These are phyloP conservation scores for Ischnus inquisitorius DNA, from an alignment of 2,888 invertebrate genomes.

Conservation along the genomic window DNA sequence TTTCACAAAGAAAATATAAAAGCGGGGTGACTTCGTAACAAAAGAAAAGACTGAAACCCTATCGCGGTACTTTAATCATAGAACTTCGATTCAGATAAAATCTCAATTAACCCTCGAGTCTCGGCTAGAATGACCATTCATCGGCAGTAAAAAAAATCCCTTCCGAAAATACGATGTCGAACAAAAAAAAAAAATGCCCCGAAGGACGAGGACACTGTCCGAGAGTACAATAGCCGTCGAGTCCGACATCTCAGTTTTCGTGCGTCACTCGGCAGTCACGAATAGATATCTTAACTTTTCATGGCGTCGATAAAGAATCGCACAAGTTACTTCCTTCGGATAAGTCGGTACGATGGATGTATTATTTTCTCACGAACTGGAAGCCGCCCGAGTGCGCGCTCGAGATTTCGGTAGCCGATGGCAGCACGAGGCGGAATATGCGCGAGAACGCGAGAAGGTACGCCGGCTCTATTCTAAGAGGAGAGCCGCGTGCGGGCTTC, in stretches of 20 bases:
- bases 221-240: too few relatives aligned
- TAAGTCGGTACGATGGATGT: slow-evolving; percentile 28
- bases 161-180: neutral
- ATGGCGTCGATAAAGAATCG: slow-evolving; percentile 48
- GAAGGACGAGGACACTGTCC: neutral
- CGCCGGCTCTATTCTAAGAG: slow-evolving; percentile 68
- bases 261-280: neutral
- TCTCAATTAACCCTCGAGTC: slow-evolving; percentile 47
- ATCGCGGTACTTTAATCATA: slow-evolving; percentile 26
- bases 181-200: neutral
- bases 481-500: neutral
- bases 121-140: slow-evolving; percentile 23
- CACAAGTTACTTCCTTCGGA: slow-evolving; percentile 30
- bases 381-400: slow-evolving; percentile 19
- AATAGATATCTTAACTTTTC: neutral
- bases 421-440: slow-evolving; percentile 58
- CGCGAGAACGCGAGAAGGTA: slow-evolving; percentile 50
- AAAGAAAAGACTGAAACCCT: slow-evolving; percentile 22
- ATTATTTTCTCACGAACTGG: slow-evolving; percentile 28
- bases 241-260: neutral
- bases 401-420: slow-evolving; percentile 51
- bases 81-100: slow-evolving; percentile 42
- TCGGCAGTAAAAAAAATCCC: slow-evolving; percentile 34
- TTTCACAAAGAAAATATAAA: neutral
- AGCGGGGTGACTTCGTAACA: slow-evolving; percentile 1